Base-by-base conservation (phyloP, 35 echinoderm and acorn worm genomes). In the Acanthaster planci region DNA sequence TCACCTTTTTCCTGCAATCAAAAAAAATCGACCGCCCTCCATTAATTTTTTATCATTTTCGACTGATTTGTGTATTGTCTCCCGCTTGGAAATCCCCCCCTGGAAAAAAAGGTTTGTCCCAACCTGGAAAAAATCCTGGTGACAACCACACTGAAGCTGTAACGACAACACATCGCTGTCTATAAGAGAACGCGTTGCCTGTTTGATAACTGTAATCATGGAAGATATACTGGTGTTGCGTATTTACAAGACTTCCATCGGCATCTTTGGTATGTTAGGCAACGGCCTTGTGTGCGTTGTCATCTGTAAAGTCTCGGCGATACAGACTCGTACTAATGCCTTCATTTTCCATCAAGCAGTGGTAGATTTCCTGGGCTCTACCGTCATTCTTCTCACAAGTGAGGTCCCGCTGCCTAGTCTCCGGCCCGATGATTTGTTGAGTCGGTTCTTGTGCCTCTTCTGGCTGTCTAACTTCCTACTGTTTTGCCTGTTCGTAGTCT, bases 401-500 rank as follows among this genome's bases (percentile, higher is more conserved):
- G 51, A 80, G n/a, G 39, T 80, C 51, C 77, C 77, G 18, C 38
- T 47, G 39, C 77, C 77, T 44, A 19, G 32, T 37, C 87, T 78
- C 2, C 0, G 55, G 12, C 84, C 84, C 12, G 23, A 60, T 52
- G 57, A 59, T 15, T 17, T 67, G 0, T 40, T 40, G 26, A 78
- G 87, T 21, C 31, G 5, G 6, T 7, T 89, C 0, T 82, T 82
- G 29, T 89, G 87, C 55, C 80, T 55, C 23, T 34, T 89, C 19
- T 89, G 87, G 87, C 81, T 60, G 2, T 67, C 77, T 50, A 3
- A 76, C 21, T 67, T 89, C 17, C 72, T 89, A 34, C 57, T 92
- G 60, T 92, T 79, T 38, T 40, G 40, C 32, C 67, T 78, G 38
- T 51, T 87, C 19, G 64, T 60, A 2, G 78, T 81, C 17, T 92